These are phyloP conservation scores for Ciona savignyi DNA, from an alignment of 23 tunicate species.

Conservation along the genomic window DNA sequence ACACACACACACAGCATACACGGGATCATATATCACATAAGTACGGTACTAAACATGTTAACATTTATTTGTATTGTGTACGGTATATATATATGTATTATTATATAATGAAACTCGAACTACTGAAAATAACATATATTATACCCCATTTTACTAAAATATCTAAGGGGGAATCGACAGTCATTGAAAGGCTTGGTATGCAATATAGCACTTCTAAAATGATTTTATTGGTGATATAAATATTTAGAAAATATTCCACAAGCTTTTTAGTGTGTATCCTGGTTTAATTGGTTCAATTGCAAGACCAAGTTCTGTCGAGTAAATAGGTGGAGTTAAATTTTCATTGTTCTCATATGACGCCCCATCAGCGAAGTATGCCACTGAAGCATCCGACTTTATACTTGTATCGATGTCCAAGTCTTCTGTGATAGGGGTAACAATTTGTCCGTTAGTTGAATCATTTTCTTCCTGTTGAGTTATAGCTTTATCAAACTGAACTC, in stretches of 20 bases:
- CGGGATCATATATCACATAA: too few species aligned
- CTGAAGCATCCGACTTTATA: conserved; percentile 70
- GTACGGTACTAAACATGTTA: too few species aligned
- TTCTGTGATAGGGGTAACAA: conserved; percentile 27
- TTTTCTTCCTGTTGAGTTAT: not conserved
- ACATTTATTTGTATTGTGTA: too few species aligned
- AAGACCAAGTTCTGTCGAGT: conserved; percentile 69
- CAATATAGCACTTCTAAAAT: too few species aligned
- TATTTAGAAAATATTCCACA: conserved; percentile 69
- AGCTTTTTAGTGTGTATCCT: conserved; percentile 64
- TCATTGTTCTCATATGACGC: conserved; percentile 6
- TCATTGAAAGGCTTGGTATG: too few species aligned
- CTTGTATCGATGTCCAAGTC: conserved; percentile 74
- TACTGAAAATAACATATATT: too few species aligned
- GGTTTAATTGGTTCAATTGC: conserved; percentile 89
- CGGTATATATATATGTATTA: too few species aligned
- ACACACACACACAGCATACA: too few species aligned
- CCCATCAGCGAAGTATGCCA: conserved; percentile 86
- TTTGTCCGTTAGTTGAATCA: conserved; percentile 1
- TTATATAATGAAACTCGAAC: too few species aligned
- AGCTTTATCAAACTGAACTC: conserved; percentile 43
- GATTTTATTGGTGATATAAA: too few species aligned
- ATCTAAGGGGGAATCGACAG: too few species aligned
- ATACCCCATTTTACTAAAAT: too few species aligned
- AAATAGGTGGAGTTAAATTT: conserved; percentile 35